These are phyloP conservation scores for Cepphus grylle DNA, from an alignment of 2,113 vertebrate species.

Conservation along the genomic window DNA sequence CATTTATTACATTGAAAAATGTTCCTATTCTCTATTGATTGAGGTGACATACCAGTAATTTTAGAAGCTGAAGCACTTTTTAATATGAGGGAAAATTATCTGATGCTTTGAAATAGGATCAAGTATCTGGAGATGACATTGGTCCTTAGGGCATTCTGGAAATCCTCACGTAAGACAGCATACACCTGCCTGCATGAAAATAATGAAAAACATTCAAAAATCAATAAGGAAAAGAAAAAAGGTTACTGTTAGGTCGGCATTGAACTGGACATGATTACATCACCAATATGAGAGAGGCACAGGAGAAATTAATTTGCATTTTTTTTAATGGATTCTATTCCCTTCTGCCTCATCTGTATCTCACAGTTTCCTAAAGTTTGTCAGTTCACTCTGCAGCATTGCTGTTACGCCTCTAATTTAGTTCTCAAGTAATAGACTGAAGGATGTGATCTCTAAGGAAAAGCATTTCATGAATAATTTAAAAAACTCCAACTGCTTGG, in stretches of 20 bases:
- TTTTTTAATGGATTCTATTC: background rate
- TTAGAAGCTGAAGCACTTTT: background rate
- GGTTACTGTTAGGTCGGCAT: background rate
- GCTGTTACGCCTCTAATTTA: background rate
- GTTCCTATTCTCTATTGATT: background rate
- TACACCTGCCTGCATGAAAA: conserved; percentile 37
- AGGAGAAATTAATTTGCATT: background rate
- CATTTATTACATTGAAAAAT: background rate
- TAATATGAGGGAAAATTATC: conserved; percentile 14
- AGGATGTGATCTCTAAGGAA: background rate
- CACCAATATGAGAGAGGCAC: background rate
- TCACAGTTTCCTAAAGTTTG: background rate
- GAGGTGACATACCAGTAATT: background rate
- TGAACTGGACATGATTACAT: background rate
- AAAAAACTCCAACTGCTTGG: background rate
- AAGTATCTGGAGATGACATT: conserved; percentile 17
- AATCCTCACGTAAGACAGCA: conserved; percentile 8
- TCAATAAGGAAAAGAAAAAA: background rate
- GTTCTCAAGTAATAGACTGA: background rate
- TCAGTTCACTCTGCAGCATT: background rate
- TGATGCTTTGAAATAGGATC: conserved; percentile 25
- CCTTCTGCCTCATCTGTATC: background rate
- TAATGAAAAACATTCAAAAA: conserved; percentile 15
- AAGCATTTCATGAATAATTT: background rate
- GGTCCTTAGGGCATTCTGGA: conserved; percentile 45